Evolutionary conservation across 2,888 invertebrate genomes (phyloP).

Genomic region (Prostheceraeus crozeri): DNA sequence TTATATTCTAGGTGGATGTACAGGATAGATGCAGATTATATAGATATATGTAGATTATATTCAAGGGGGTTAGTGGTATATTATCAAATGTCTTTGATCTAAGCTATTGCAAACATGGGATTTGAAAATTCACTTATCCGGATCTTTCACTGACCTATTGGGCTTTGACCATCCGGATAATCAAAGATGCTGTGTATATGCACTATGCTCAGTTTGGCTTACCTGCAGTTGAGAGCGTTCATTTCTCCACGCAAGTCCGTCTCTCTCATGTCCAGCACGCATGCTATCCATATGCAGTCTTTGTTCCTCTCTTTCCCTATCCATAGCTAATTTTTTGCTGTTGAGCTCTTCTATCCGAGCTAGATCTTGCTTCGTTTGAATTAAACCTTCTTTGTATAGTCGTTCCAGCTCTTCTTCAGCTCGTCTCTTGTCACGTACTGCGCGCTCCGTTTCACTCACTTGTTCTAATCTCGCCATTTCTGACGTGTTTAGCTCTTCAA

Average conservation of each 20-base stretch:
- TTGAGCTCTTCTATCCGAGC: slow-evolving; percentile 15
- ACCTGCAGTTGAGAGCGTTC: slow-evolving; percentile 20
- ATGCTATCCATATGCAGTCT: slow-evolving; percentile 27
- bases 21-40: too few relatives aligned
- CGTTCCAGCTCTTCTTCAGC: slow-evolving; percentile 30
- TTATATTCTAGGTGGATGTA: too few relatives aligned
- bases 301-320: slow-evolving; percentile 31
- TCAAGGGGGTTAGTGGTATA: too few relatives aligned
- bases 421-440: slow-evolving; percentile 23
- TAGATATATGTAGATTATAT: too few relatives aligned
- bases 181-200: too few relatives aligned
- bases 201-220: too few relatives aligned
- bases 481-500: slow-evolving; percentile 31
- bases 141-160: too few relatives aligned
- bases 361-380: slow-evolving; percentile 16
- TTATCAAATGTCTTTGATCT: too few relatives aligned
- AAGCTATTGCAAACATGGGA: too few relatives aligned
- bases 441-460: slow-evolving; percentile 4
- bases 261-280: not conserved
- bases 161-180: too few relatives aligned
- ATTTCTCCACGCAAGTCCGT: slow-evolving; percentile 22
- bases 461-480: slow-evolving; percentile 4
- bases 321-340: slow-evolving; percentile 19
- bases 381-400: not conserved
- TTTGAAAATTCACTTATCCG: too few relatives aligned